These are phyloP conservation scores for Chloromyia formosa DNA, from an alignment of 2,888 invertebrate species.

Conservation along the genomic window DNA sequence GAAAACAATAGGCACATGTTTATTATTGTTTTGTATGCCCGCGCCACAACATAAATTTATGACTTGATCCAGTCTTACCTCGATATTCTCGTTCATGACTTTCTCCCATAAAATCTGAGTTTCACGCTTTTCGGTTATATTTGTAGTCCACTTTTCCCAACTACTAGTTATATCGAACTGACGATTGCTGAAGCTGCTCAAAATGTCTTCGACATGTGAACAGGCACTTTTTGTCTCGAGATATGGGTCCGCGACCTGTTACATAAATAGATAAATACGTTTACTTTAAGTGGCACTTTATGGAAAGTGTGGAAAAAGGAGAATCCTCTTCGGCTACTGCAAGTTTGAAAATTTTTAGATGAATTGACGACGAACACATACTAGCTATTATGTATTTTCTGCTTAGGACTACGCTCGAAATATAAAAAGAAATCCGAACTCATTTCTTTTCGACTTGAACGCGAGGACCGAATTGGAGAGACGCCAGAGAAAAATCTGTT, in stretches of 20 bases:
- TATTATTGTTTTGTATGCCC: not conserved
- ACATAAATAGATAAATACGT: slow-evolving; percentile 57
- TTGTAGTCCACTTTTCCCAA: slow-evolving; percentile 77
- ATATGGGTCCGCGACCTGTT: slow-evolving; percentile 73
- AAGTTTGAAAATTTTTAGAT: slow-evolving; percentile 25
- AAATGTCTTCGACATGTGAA: slow-evolving; percentile 73
- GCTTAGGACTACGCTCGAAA: slow-evolving; percentile 25
- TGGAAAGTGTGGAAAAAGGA: slow-evolving; percentile 35
- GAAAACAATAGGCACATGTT: not conserved
- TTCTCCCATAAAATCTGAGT: slow-evolving; percentile 65
- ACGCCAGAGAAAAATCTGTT: slow-evolving; percentile 46
- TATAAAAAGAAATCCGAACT: slow-evolving; percentile 27
- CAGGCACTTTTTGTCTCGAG: slow-evolving; percentile 74
- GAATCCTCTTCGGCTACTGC: slow-evolving; percentile 32
- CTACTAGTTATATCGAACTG: slow-evolving; percentile 73
- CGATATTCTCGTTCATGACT: slow-evolving; percentile 72
- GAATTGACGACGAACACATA: slow-evolving; percentile 15
- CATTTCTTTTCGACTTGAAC: slow-evolving; percentile 41
- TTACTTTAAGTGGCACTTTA: slow-evolving; percentile 27
- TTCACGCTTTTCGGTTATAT: slow-evolving; percentile 69
- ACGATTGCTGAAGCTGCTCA: slow-evolving; percentile 73
- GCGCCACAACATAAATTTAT: not conserved
- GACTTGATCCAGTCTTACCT: slow-evolving; percentile 64
- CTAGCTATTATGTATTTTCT: not conserved
- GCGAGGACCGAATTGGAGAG: slow-evolving; percentile 45